Evolutionary conservation across 2,113 vertebrate species (phyloP), one percentile per base, ranked within the genome.

Genomic region (Empidonax traillii): DNA sequence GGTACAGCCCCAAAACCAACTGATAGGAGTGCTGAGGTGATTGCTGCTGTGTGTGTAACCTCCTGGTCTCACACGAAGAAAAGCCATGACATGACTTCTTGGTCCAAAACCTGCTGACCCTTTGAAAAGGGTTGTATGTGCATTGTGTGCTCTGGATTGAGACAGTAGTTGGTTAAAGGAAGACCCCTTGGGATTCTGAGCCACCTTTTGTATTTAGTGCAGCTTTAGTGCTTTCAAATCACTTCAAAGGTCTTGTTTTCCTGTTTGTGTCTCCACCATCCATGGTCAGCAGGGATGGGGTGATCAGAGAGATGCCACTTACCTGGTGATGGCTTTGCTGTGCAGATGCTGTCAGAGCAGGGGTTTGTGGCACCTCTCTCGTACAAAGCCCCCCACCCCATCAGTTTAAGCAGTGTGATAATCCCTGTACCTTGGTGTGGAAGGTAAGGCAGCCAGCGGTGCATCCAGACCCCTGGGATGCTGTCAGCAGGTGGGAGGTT

Each of bases 401-500:
- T 28, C 28, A 22, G 24, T 41, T 41, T 6, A 21, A 47, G n/a
- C 6, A 31, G 14, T 12, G 13, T 46, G 43, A 37, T 27, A 16
- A 56, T 13, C 58, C 56, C 43, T 4, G 1, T 10, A 24, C 35
- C 58, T 55, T 10, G 1, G 12, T 22, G 46, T n/a, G 58, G 77
- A 86, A 52, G 27, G 43, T 8, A 37, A 28, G 18, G 4, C 30
- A 67, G 43, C 22, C 28, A 33, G 8, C 0, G 27, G 31, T 49
- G 44, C 52, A 51, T n/a, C 30, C 11, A 13, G 72, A 17, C 3
- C 46, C 59, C 15, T 8, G 62, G 33, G 35, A 44, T 22, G 39
- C 39, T 4, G 1, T 43, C 12, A 37, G n/a, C 0, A 0, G 43
- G 16, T 20, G 17, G 5, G 5, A 30, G 37, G 33, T 8, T 68